These are phyloP conservation scores for Thermophis baileyi DNA, from an alignment of 2,113 vertebrate species.

Conservation along the genomic window DNA sequence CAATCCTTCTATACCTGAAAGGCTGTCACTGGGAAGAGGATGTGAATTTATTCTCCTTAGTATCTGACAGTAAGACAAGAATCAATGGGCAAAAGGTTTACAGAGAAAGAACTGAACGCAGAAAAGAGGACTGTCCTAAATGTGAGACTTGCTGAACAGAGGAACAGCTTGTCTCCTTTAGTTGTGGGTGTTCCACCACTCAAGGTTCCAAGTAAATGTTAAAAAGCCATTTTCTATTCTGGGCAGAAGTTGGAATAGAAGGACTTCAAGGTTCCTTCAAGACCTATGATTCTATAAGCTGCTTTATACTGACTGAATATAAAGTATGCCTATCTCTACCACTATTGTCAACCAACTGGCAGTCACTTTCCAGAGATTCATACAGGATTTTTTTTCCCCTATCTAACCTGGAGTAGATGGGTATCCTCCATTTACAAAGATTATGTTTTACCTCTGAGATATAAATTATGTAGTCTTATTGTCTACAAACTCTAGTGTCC, in stretches of 20 bases:
- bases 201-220: neutral
- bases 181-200: neutral
- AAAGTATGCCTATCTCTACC: neutral
- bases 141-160: neutral
- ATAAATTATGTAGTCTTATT: neutral
- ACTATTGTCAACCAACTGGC: neutral
- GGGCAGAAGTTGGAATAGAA: neutral
- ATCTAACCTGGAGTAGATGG: neutral
- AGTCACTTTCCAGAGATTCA: neutral
- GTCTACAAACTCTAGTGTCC: neutral
- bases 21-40: neutral
- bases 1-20: neutral
- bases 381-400: neutral
- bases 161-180: neutral
- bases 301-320: neutral
- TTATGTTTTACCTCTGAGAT: neutral
- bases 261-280: neutral
- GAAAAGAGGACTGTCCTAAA: neutral
- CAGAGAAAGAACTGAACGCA: neutral
- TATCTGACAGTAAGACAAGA: neutral
- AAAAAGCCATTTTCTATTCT: neutral
- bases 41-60: neutral
- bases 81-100: neutral
- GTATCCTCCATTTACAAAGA: neutral
- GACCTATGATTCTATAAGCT: neutral